These are phyloP conservation scores for Scaptomyza caliginosa DNA, from an alignment of 2,888 invertebrate species.

Conservation along the genomic window DNA sequence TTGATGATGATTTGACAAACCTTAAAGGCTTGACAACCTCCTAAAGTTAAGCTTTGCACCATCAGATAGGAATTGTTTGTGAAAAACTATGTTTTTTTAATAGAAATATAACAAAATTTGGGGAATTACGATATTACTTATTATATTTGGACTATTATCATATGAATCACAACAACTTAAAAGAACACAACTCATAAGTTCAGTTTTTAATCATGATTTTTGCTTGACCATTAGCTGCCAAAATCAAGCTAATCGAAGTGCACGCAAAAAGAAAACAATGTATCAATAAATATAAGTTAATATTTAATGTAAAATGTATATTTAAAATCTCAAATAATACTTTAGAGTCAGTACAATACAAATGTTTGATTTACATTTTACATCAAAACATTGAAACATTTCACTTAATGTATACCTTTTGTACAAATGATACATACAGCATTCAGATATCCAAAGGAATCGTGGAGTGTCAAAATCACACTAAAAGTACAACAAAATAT, in stretches of 20 bases:
- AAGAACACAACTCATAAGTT: background rate
- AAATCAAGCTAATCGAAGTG: background rate
- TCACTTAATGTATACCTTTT: too few relatives aligned
- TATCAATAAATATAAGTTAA: background rate
- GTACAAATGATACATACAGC: too few relatives aligned
- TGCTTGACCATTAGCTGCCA: background rate
- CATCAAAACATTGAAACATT: background rate
- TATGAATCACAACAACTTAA: background rate
- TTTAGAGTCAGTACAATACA: background rate
- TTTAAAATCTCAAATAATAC: background rate
- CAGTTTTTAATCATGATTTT: constrained; percentile 1
- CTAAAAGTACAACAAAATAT: too few relatives aligned
- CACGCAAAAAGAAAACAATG: background rate
- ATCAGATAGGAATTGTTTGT: background rate
- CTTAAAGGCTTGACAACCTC: background rate
- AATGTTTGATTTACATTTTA: too few relatives aligned
- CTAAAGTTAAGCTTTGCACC: constrained; percentile 4
- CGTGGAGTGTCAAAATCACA: too few relatives aligned
- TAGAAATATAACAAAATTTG: background rate
- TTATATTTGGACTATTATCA: constrained; percentile 9
- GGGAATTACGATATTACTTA: background rate
- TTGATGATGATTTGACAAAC: background rate
- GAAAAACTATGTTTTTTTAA: constrained; percentile 12
- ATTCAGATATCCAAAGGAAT: background rate
- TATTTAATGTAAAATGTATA: background rate